Evolutionary conservation across 1,140 invertebrate genomes (phyloP).

Genomic region (Cotesia vestalis): DNA sequence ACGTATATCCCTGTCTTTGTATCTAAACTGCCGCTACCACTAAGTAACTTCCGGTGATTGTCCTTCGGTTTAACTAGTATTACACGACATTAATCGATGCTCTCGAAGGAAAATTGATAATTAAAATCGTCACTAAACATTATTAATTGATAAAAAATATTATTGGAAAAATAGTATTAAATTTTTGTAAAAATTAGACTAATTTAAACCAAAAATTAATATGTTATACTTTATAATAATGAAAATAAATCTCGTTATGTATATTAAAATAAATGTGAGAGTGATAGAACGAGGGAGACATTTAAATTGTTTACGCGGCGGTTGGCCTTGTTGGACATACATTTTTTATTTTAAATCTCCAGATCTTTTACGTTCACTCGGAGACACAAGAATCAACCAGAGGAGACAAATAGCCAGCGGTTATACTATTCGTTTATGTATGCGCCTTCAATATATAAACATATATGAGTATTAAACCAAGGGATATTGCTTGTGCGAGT

Average conservation of each 20-base stretch:
- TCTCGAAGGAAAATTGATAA: background rate
- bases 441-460: background rate
- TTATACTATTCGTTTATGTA: background rate
- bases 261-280: conserved; percentile 13
- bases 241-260: background rate
- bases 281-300: conserved; percentile 23
- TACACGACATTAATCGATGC: conserved; percentile 11
- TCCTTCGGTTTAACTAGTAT: background rate
- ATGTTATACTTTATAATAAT: background rate
- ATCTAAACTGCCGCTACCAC: background rate
- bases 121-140: background rate
- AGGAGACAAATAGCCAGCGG: background rate
- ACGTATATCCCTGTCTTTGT: background rate
- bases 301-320: conserved; percentile 23
- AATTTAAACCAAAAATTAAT: no score
- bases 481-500: conserved; percentile 14
- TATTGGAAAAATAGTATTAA: background rate
- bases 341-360: conserved; percentile 23
- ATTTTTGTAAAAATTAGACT: no score
- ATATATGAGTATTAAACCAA: background rate
- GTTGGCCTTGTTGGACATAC: conserved; percentile 24
- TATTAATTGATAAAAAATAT: background rate
- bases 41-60: conserved; percentile 23
- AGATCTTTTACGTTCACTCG: conserved; percentile 26
- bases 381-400: background rate